phyloP scores from a whole-genome alignment of 1,140 invertebrate genomes.

The Magallana gigas region DNA sequence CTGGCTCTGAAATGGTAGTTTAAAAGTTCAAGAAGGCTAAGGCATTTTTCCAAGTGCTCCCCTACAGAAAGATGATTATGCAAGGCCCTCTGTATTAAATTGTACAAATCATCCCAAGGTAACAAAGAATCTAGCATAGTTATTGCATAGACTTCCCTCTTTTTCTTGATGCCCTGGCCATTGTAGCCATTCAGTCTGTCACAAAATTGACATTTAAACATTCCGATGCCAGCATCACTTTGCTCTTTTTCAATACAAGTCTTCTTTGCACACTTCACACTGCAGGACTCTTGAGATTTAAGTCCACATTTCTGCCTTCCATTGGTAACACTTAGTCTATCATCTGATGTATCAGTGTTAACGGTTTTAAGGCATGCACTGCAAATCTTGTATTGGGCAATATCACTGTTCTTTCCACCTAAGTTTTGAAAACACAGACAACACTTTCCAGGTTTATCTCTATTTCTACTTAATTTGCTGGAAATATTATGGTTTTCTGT shows the following conservation, averaged over 20 bases:
- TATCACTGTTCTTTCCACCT: not conserved
- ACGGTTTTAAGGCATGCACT: not conserved
- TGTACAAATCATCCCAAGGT: not conserved
- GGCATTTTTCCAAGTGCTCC: not conserved
- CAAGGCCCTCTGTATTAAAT: not conserved
- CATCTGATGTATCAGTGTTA: not conserved
- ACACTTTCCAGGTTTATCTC: not conserved
- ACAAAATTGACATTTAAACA: constrained; percentile 4
- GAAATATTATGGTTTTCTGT: not conserved
- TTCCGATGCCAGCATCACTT: not conserved
- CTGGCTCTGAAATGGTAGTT: not conserved
- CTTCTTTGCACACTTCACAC: too few species aligned
- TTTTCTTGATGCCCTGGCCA: not conserved
- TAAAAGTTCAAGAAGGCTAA: not conserved
- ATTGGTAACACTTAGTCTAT: not conserved
- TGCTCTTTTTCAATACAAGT: not conserved
- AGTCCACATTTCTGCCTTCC: too few species aligned
- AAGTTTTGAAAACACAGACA: not conserved
- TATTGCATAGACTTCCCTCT: not conserved
- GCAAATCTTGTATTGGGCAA: not conserved
- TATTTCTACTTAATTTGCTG: not conserved
- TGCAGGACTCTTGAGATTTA: too few species aligned
- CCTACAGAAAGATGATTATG: not conserved
- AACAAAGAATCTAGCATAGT: not conserved
- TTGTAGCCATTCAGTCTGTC: not conserved